Evolutionary conservation across 2,888 invertebrate genomes (phyloP).

Genomic region (Latrodectus elegans): DNA sequence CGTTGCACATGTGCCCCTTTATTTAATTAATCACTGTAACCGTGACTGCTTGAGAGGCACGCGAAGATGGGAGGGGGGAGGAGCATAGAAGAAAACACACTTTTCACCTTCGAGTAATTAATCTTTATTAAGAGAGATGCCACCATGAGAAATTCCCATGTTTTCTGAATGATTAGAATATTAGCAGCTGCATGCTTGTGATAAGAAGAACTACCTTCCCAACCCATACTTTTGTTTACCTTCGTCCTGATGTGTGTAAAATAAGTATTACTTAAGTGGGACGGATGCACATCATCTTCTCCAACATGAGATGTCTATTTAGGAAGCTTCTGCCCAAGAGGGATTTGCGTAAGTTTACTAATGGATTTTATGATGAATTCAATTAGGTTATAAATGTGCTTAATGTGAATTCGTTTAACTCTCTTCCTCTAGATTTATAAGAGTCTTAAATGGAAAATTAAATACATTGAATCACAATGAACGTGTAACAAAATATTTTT

Average conservation of each 20-base stretch:
- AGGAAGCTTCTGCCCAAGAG: not conserved
- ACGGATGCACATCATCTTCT: not conserved
- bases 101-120: conserved; percentile 52
- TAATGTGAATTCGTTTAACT: not conserved
- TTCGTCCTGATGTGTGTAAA: not conserved
- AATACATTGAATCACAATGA: no score
- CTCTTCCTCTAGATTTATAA: no score
- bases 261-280: conserved; percentile 4
- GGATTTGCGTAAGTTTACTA: not conserved
- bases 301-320: not conserved
- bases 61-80: conserved; percentile 1
- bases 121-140: conserved; percentile 48
- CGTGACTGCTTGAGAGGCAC: not conserved
- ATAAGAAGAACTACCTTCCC: conserved; percentile 16
- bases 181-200: conserved; percentile 28
- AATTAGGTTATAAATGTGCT: not conserved
- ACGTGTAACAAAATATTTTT: no score
- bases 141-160: conserved; percentile 26
- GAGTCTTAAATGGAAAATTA: no score
- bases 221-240: not conserved
- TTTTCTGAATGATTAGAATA: conserved; percentile 47
- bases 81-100: conserved; percentile 24
- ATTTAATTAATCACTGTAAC: conserved; percentile 53
- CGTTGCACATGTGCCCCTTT: conserved; percentile 15
- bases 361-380: not conserved